These are phyloP conservation scores for Sarotherodon lohbergeri DNA, from an alignment of 2,113 vertebrate species.

Conservation along the genomic window DNA sequence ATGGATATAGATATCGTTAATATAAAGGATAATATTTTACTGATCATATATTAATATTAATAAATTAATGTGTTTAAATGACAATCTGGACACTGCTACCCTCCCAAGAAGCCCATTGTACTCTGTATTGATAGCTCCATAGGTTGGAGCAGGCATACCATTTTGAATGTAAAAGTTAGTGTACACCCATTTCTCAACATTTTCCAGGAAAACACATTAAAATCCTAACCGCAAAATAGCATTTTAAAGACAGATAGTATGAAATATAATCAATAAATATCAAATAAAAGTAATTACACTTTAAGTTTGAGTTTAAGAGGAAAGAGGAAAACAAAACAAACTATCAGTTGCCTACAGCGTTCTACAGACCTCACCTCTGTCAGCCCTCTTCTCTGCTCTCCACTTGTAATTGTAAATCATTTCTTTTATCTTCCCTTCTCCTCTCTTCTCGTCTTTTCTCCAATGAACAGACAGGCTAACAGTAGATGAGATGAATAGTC, in stretches of 20 bases:
- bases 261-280: neutral
- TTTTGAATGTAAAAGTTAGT: neutral
- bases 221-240: neutral
- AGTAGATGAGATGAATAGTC: constrained; percentile 61
- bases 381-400: neutral
- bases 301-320: neutral
- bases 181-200: neutral
- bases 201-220: neutral
- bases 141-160: neutral
- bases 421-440: neutral
- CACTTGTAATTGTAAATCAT: neutral
- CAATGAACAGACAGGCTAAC: neutral
- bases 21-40: neutral
- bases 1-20: neutral
- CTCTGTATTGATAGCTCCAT: neutral
- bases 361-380: neutral
- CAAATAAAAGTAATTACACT: neutral
- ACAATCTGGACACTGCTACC: neutral
- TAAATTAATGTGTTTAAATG: neutral
- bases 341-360: neutral
- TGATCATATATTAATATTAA: neutral
- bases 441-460: neutral
- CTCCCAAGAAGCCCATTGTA: neutral
- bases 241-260: neutral
- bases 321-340: neutral